Evolutionary conservation across 2,113 vertebrate genomes (phyloP).

Genomic region (Gadus macrocephalus): DNA sequence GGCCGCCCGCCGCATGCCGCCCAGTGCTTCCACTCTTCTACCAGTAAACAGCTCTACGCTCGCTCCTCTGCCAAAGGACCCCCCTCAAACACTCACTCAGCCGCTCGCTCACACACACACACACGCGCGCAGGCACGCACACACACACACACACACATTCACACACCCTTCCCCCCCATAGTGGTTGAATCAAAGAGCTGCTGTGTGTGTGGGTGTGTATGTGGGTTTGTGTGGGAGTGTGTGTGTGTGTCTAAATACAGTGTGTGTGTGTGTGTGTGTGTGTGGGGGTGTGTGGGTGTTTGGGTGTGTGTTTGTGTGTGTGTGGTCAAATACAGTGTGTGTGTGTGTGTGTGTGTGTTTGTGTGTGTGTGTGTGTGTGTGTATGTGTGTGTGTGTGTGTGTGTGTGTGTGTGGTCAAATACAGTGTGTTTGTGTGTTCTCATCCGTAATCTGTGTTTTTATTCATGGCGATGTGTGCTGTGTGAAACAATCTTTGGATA

Average conservation of each 20-base stretch:
- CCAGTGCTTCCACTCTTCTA: slow-evolving; percentile 65
- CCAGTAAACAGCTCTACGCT: slow-evolving; percentile 68
- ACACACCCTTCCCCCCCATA: too few species aligned
- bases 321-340: neutral
- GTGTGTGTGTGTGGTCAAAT: neutral
- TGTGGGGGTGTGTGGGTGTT: slow-evolving; percentile 24
- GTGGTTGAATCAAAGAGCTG: too few species aligned
- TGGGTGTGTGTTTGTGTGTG: slow-evolving; percentile 23
- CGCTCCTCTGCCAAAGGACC: slow-evolving; percentile 50
- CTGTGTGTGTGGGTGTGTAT: too few species aligned
- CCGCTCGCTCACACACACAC: slow-evolving; percentile 15
- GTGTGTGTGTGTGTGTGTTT: neutral
- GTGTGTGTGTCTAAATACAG: slow-evolving; percentile 4
- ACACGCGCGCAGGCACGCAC: slow-evolving; percentile 33
- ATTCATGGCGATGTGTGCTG: neutral
- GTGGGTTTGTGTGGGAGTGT: slow-evolving; percentile 1
- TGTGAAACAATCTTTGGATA: neutral
- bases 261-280: slow-evolving; percentile 8
- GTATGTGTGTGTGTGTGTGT: neutral
- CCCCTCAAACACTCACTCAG: slow-evolving; percentile 38
- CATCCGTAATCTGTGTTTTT: slow-evolving; percentile 16
- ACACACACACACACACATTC: too few species aligned
- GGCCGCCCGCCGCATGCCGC: slow-evolving; percentile 60
- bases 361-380: too few species aligned
- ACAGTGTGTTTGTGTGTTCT: slow-evolving; percentile 7